Conservation (phyloP, 2,888 invertebrate species). For the Hypomecis punctinalis region DNA sequence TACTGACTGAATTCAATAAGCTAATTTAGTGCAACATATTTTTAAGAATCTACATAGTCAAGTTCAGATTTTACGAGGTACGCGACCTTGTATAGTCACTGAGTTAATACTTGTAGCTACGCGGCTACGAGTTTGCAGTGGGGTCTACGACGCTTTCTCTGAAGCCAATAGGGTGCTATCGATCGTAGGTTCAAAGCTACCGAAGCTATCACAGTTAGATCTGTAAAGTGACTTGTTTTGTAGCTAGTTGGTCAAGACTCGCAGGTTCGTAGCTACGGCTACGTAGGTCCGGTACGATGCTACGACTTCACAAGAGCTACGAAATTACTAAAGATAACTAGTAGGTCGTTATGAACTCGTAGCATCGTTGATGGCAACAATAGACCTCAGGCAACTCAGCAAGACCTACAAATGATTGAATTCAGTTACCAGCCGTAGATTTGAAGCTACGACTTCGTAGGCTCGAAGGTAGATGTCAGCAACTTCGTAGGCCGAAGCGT, state of each 20-base stretch:
- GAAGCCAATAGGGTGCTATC: background rate
- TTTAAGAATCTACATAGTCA: too few relatives aligned
- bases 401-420: too few relatives aligned
- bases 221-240: too few relatives aligned
- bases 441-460: conserved; percentile 1
- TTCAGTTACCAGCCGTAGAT: background rate
- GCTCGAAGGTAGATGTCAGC: background rate
- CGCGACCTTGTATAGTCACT: background rate
- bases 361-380: too few relatives aligned
- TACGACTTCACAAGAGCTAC: background rate
- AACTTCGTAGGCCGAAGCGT: background rate
- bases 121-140: background rate
- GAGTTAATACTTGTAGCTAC: background rate
- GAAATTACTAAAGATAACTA: too few relatives aligned
- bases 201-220: too few relatives aligned
- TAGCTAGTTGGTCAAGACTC: background rate
- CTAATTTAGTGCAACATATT: too few relatives aligned
- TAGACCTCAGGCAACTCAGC: too few relatives aligned
- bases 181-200: background rate
- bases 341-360: too few relatives aligned
- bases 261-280: background rate
- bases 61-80: too few relatives aligned
- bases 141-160: background rate
- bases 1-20: too few relatives aligned
- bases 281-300: background rate